These are phyloP conservation scores for Halcyon leucocephala DNA, from an alignment of 2,797 vertebrate species.

Conservation along the genomic window DNA sequence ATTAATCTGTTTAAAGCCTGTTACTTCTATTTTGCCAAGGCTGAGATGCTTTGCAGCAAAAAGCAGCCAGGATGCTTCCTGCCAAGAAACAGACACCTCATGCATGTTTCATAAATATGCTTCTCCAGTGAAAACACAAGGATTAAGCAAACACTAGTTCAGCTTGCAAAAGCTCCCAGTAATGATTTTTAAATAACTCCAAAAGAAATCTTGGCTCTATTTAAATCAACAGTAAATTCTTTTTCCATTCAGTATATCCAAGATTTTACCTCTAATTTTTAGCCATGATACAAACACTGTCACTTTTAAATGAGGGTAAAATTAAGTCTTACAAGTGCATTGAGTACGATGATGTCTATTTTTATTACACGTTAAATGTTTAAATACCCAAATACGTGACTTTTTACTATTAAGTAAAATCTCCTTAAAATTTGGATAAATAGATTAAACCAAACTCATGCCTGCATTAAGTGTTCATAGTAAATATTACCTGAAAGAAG, in stretches of 20 bases:
- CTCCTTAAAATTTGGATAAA: background rate
- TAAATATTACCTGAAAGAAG: background rate
- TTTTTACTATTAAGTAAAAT: background rate
- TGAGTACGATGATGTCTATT: background rate
- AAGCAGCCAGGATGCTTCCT: slow-evolving; percentile 18
- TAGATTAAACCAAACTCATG: background rate
- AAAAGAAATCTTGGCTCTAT: background rate
- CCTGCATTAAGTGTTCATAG: background rate
- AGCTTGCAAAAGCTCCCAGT: slow-evolving; percentile 1
- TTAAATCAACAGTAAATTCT: slow-evolving; percentile 31
- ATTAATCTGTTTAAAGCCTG: slow-evolving; percentile 68
- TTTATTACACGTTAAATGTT: background rate
- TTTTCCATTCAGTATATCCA: background rate
- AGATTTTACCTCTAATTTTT: background rate
- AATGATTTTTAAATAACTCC: slow-evolving; percentile 39
- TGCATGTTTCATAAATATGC: slow-evolving; percentile 60
- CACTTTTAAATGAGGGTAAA: background rate
- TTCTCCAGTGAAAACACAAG: slow-evolving; percentile 36
- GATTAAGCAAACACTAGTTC: slow-evolving; percentile 41
- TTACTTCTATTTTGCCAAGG: slow-evolving; percentile 49
- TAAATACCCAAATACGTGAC: background rate
- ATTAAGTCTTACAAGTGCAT: background rate
- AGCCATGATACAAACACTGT: background rate
- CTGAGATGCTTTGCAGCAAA: slow-evolving; percentile 40
- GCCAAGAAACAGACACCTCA: slow-evolving; percentile 53